Percentiles rank a stretch among this genome's conserved stretches.
Conservation (phyloP, 1,140 invertebrate genomes). For the Globodera rostochiensis region DNA sequence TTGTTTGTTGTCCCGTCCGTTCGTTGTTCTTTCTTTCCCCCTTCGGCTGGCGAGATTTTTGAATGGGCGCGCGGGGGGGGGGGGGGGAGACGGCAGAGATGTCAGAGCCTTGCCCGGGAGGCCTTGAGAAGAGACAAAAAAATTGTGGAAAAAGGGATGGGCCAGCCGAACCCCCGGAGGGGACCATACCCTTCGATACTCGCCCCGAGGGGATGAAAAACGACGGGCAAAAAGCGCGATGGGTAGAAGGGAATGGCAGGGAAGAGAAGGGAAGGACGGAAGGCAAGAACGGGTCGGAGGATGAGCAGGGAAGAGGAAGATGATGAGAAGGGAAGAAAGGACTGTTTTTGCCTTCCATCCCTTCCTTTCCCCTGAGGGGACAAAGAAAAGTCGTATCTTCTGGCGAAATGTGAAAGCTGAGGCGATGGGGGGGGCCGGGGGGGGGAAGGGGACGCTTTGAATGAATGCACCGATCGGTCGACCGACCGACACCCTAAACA, state of each 20-base stretch:
- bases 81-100: background rate
- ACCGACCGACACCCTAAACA: background rate
- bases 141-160: background rate
- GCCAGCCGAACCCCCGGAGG: background rate
- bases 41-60: background rate
- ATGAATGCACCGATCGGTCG: background rate
- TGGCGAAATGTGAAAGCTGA: background rate
- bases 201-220: background rate
- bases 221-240: background rate
- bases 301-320: background rate
- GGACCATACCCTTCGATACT: background rate
- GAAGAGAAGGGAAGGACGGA: background rate
- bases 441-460: background rate
- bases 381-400: background rate
- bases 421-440: too few relatives aligned
- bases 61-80: background rate
- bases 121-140: background rate
- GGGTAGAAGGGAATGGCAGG: background rate
- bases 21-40: background rate
- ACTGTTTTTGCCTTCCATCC: too few relatives aligned
- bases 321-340: background rate
- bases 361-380: background rate
- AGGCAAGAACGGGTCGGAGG: background rate
- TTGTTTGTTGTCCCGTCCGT: slow-evolving; percentile 2
- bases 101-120: background rate